phyloP scores from a whole-genome alignment of 1,140 invertebrate genomes.

The Eciton burchellii region DNA sequence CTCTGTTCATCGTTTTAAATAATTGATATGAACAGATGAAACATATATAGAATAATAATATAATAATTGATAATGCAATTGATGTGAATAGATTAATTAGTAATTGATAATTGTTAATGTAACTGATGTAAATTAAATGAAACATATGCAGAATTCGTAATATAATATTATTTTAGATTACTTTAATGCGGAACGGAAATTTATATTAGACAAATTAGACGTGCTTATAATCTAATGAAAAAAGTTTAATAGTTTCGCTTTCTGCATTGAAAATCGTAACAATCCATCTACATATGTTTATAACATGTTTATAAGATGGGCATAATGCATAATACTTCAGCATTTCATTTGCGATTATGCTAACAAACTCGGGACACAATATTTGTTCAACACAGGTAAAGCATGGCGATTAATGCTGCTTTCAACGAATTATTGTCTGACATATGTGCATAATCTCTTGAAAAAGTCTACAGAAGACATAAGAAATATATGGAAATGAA shows the following conservation, averaged over 20 bases:
- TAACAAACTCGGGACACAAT: slow-evolving; percentile 24
- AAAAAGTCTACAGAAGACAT: too few species aligned
- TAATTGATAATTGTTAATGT: slow-evolving; percentile 4
- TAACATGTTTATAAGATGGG: neutral
- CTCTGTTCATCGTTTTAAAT: slow-evolving; percentile 33
- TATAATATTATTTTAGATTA: slow-evolving; percentile 72
- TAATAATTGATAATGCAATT: slow-evolving; percentile 36
- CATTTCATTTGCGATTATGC: slow-evolving; percentile 21
- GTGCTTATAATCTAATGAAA: slow-evolving; percentile 76
- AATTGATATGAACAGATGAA: slow-evolving; percentile 61
- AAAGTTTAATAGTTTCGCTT: slow-evolving; percentile 68
- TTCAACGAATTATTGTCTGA: neutral
- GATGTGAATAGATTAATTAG: slow-evolving; percentile 40
- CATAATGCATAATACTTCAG: slow-evolving; percentile 49
- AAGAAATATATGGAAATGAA: too few species aligned
- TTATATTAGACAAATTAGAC: slow-evolving; percentile 78
- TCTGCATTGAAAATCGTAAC: slow-evolving; percentile 72
- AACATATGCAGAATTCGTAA: slow-evolving; percentile 41
- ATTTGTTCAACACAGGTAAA: neutral
- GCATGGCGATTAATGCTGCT: neutral
- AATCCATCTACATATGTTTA: slow-evolving; percentile 50
- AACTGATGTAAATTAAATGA: slow-evolving; percentile 67
- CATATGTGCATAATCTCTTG: too few species aligned
- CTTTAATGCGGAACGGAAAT: slow-evolving; percentile 71
- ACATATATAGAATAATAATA: too few species aligned